These are phyloP conservation scores for Gymnoscopelus microlampas DNA, from an alignment of 2,797 vertebrate species.

Conservation along the genomic window DNA sequence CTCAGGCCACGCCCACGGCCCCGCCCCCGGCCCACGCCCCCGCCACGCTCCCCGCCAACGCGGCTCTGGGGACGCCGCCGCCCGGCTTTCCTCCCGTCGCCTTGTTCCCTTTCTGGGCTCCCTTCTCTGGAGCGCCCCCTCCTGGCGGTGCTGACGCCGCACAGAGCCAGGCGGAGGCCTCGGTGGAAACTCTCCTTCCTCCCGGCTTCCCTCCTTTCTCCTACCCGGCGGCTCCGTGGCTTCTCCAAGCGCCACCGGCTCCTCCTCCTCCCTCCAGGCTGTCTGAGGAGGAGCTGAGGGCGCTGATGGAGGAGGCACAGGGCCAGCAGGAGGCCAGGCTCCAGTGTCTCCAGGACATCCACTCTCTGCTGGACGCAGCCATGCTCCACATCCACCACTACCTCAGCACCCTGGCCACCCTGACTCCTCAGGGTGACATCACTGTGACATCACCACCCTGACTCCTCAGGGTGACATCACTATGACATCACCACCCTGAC, in stretches of 20 bases:
- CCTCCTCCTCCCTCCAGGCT: constrained; percentile 82
- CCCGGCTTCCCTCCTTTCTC: constrained; percentile 88
- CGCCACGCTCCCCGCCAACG: constrained; percentile 84
- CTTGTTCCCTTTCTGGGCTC: constrained; percentile 94
- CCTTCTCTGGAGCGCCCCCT: constrained; percentile 87
- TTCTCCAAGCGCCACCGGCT: constrained; percentile 89
- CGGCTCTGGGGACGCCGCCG: constrained; percentile 86
- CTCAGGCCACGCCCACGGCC: constrained; percentile 80
- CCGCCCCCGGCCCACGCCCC: constrained; percentile 78
- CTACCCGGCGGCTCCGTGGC: constrained; percentile 86
- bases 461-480: too few relatives aligned
- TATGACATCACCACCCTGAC: too few relatives aligned
- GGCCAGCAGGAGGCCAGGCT: constrained; percentile 91
- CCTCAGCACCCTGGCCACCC: constrained; percentile 88
- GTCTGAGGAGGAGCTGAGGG: constrained; percentile 89
- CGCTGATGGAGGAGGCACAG: constrained; percentile 86
- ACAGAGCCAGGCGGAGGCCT: constrained; percentile 54
- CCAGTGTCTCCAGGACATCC: constrained; percentile 95
- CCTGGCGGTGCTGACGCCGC: constrained; percentile 54
- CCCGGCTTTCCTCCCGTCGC: constrained; percentile 91
- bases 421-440: too few relatives aligned
- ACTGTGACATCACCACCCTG: too few relatives aligned
- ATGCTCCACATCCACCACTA: constrained; percentile 99
- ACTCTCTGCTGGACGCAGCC: constrained; percentile 93
- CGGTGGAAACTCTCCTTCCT: constrained; percentile 76